Base-by-base conservation (phyloP, 2,113 vertebrate genomes). In the Gavialis gangeticus region DNA sequence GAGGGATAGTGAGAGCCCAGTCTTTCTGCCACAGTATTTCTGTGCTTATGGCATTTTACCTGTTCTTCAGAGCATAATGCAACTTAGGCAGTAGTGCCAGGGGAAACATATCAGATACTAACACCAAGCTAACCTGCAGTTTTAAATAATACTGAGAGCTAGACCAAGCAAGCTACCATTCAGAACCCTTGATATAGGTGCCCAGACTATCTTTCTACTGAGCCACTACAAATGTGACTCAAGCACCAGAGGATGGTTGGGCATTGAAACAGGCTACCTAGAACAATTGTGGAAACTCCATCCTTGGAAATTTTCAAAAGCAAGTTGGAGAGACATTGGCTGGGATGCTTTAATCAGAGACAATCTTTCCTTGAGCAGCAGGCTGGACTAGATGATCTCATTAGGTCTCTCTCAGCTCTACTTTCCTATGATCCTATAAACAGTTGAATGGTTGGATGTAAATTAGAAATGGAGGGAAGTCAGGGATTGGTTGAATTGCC, bases 41-140 rank as follows among this genome's bases (percentile, higher is more conserved):
- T 82, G 56, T 5, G 2, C 24, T 58, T 28, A 46, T 46, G 73
- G 58, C 0, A 54, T 76, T 37, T 8, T 6, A 54, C 16, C 57
- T 56, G 11, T 87, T 87, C 46, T 46, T 87, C 58, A 28, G 5
- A 55, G n/a, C 37, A 78, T 85, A 56, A 15, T 58, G 80, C 58
- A 87, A 69, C 0, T 0, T 30, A 84, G 76, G 60, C 28, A 34
- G 30, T 1, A 87, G 27, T 56, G 18, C 30, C 54, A 25, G 21
- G 22, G 25, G 59, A 90, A 81, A 13, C 34, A 22, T 76, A 89
- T 16, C n/a, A 71, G 59, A 25, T 10, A 28, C 0, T 24, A 11
- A 56, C 66, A n/a, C 17, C 21, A 59, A 3, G 71, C 9, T 11
- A 24, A 24, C 17, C 2, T 27, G 10, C 69, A 76, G 60, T 62